A percentile compares a stretch with the other conserved stretches of the same genome.
These are phyloP conservation scores for Aphelinus atriplicis DNA, from an alignment of 1,140 invertebrate species.

Conservation along the genomic window DNA sequence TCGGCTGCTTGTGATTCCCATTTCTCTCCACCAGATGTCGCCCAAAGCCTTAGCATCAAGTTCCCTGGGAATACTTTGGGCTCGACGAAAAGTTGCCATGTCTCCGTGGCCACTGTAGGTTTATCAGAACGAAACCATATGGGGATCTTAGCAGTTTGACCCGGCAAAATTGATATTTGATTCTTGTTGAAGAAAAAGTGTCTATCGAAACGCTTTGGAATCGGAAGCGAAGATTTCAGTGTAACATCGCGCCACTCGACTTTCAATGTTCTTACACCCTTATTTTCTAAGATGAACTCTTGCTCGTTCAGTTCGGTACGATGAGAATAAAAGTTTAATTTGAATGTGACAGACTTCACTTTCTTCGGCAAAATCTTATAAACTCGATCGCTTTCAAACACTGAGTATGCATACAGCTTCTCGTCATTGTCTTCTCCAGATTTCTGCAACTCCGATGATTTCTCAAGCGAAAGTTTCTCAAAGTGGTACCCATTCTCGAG, in stretches of 20 bases:
- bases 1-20: not conserved
- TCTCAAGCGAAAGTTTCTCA: constrained; percentile 11
- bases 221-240: not conserved
- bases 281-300: constrained; percentile 50
- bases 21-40: constrained; percentile 12
- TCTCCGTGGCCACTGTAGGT: constrained; percentile 39
- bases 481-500: constrained; percentile 14
- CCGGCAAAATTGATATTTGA: constrained; percentile 46
- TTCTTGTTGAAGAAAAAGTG: constrained; percentile 56
- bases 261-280: constrained; percentile 39
- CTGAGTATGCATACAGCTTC: constrained; percentile 20
- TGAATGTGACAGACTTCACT: constrained; percentile 39
- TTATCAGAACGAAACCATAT: constrained; percentile 45
- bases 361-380: not conserved
- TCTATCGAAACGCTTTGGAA: not conserved
- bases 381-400: not conserved
- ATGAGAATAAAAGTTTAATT: constrained; percentile 36
- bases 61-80: constrained; percentile 41
- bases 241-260: constrained; percentile 17
- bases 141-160: constrained; percentile 41
- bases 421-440: not conserved
- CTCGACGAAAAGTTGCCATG: constrained; percentile 49
- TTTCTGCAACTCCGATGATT: not conserved
- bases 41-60: constrained; percentile 47
- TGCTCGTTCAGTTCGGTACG: constrained; percentile 9